Evolutionary conservation across 1,140 invertebrate species (phyloP), one percentile per base, ranked within the genome.

Genomic region (Achatina immaculata): DNA sequence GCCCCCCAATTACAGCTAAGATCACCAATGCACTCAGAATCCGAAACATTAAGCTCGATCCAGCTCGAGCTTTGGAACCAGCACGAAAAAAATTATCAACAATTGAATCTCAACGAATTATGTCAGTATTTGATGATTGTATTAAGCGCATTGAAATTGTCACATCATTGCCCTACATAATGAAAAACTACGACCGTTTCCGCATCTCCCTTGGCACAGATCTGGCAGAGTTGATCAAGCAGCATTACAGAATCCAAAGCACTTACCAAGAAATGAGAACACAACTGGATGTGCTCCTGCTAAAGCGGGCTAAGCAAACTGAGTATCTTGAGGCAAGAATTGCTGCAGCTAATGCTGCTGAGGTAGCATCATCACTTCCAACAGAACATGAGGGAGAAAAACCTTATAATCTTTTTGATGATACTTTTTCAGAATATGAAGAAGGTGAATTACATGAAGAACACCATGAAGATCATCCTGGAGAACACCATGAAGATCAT

Each of bases 81-180:
- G 83, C 89, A 1, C 81, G 89, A 51, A 91, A 91, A 80, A 91
- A 91, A 72, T 84, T 91, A 48, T 80, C 89, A 16, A 89, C 90
- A 14, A 83, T 91, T 77, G 91, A 91, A 83, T 84, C 91, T 0
- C 90, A 91, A 69, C 81, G 91, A 58, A 85, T 91, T 14, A 91
- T 91, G 90, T 85, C 87, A n/a, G 91, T 91, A 7, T 88, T 91
- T 85, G 88, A 89, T 38, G 90, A 91, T 45, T 88, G 87, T 11
- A 89, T 90, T 36, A 83, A 82, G 58, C 85, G 88, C 81, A 84
- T 82, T 28, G 89, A 91, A 78, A 83, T 91, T 19, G 83, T 91
- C 11, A 85, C 86, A 1, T 68, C 87, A n/a, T 75, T 91, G 21
- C 91, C 91, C 1, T 87, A 80, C 58, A 85, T 91, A 42, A 76